Evolutionary conservation across 2,113 vertebrate species (phyloP).

Genomic region (Ranitomeya variabilis): DNA sequence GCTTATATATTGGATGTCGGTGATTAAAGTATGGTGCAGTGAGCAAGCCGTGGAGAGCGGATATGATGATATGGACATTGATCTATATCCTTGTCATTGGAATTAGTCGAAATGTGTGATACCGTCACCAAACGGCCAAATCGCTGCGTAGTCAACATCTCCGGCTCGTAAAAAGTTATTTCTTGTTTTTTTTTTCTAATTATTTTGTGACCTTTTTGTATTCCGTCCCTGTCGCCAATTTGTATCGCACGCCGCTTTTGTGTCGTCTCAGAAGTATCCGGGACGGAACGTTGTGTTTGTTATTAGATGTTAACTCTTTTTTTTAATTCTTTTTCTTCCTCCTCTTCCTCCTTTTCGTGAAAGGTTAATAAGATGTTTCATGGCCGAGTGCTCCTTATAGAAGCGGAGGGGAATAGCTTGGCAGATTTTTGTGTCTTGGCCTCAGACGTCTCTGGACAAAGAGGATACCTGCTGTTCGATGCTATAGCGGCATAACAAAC

Average conservation of each 20-base stretch:
- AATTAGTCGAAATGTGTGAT: slow-evolving; percentile 10
- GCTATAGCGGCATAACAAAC: slow-evolving; percentile 28
- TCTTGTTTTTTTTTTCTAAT: not conserved
- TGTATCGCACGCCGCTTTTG: not conserved
- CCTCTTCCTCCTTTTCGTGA: not conserved
- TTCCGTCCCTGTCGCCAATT: not conserved
- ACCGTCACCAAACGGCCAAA: not conserved
- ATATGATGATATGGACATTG: slow-evolving; percentile 18
- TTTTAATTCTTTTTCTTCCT: not conserved
- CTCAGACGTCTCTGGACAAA: slow-evolving; percentile 41
- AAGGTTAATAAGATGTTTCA: slow-evolving; percentile 58
- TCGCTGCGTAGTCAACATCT: not conserved
- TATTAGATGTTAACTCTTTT: slow-evolving; percentile 12
- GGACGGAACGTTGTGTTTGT: not conserved
- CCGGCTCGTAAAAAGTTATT: not conserved
- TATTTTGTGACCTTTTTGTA: not conserved
- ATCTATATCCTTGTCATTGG: slow-evolving; percentile 17
- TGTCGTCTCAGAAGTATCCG: not conserved
- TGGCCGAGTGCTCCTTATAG: not conserved
- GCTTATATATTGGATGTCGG: slow-evolving; percentile 67
- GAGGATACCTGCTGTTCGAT: slow-evolving; percentile 46
- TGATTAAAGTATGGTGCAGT: slow-evolving; percentile 59
- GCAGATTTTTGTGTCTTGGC: slow-evolving; percentile 30
- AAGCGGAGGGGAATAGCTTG: slow-evolving; percentile 21
- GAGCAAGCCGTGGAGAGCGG: slow-evolving; percentile 24